Evolutionary conservation across 1,140 invertebrate genomes (phyloP), one percentile per base, ranked within the genome.

Genomic region (Heterodera carotae): DNA sequence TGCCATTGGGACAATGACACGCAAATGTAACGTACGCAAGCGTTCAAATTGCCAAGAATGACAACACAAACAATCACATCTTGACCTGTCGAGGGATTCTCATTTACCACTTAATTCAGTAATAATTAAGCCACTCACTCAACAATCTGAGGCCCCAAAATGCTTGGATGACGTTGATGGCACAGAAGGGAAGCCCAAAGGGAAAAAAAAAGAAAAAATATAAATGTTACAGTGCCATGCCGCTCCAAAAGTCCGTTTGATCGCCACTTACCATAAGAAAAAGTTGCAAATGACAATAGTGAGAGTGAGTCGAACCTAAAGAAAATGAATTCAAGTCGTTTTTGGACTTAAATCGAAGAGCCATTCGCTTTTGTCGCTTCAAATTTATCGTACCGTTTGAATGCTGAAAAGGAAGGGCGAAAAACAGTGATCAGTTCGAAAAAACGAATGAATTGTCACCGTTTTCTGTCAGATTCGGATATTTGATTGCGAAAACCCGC

Each of bases 11-110:
- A 86, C 15, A 43, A 43, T 8, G 12, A 1, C 93, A 93, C 77
- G 93, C 92, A 92, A 92, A 93, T 0, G 93, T 93, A 87, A n/a
- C 93, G 93, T 15, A 92, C 91, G 85, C 92, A 93, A 81, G 92
- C 92, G 83, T 93, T 93, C 6, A 93, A 88, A 82, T 92, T 92
- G 39, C 92, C 92, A 62, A 94, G 87, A 2, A 93, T 89, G 15
- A 91, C 88, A 43, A 93, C 88, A 56, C 78, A 83, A 12, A 92
- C 91, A 2, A 92, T 92, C 79, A 92, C 90, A 22, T 89, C 87
- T 36, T 91, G 87, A 75, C 91, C 92, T 92, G n/a, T n/a, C n/a
- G n/a, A n/a, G n/a, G n/a, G n/a, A n/a, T n/a, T n/a, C n/a, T n/a
- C n/a, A n/a, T n/a, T n/a, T n/a, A n/a, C n/a, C n/a, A n/a, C n/a